Conservation (phyloP, 2,797 vertebrate genomes). For the Borostomias antarcticus region DNA sequence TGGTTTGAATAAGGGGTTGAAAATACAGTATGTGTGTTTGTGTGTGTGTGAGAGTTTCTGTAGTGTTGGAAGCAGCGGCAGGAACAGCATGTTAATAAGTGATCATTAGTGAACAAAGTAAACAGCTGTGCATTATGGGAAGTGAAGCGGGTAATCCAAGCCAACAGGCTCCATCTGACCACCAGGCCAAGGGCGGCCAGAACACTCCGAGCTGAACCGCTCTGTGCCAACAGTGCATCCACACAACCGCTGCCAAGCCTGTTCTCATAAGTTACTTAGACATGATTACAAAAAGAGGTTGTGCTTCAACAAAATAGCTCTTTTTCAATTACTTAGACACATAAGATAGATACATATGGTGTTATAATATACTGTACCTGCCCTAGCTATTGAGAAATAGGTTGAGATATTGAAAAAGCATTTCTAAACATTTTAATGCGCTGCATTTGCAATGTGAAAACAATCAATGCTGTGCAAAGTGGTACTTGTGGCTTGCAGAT, state of each 20-base stretch:
- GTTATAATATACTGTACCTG: neutral
- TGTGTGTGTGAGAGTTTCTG: neutral
- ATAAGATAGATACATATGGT: neutral
- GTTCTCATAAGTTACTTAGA: too few relatives aligned
- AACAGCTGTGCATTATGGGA: constrained; percentile 6
- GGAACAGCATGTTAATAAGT: constrained; percentile 4
- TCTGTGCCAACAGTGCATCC: neutral
- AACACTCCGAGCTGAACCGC: neutral
- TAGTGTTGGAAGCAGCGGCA: neutral
- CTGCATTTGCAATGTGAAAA: too few relatives aligned
- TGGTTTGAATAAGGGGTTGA: too few relatives aligned
- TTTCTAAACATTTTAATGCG: too few relatives aligned
- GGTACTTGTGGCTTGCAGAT: too few relatives aligned
- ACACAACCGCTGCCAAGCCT: neutral
- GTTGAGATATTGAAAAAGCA: too few relatives aligned
- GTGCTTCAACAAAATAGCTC: too few relatives aligned
- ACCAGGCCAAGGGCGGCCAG: constrained; percentile 4
- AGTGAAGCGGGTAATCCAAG: constrained; percentile 2
- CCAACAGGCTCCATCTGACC: constrained; percentile 14
- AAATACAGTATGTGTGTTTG: neutral
- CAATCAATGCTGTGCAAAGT: too few relatives aligned
- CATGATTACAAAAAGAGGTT: too few relatives aligned
- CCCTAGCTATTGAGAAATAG: too few relatives aligned
- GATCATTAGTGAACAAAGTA: constrained; percentile 9
- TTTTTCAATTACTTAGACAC: constrained; percentile 4